Base-by-base conservation (phyloP, 2,797 vertebrate species). In the Sebastes oblongus region DNA sequence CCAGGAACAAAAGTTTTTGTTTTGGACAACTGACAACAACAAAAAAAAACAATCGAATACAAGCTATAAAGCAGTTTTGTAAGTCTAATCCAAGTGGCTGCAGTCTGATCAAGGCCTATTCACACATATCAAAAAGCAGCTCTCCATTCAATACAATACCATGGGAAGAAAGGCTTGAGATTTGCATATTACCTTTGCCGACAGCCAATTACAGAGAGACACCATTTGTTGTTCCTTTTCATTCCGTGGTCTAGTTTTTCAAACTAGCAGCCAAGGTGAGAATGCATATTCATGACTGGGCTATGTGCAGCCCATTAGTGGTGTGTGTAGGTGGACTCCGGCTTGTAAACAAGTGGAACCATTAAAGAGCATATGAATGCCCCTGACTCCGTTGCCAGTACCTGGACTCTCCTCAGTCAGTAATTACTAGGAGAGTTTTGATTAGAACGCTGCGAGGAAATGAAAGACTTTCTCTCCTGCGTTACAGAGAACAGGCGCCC, bases 241-340 rank as follows among this genome's bases (percentile, higher is more conserved):
- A 86, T 86, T 92, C 36, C 39, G 60, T 71, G 30, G 77, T 91
- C 77, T 83, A 83, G 75, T 90, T 93, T 91, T 89, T 86, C 39
- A 86, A 85, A 88, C 75, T 74, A 83, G 88, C 87, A 86, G 80
- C 86, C 72, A 80, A 88, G 82, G 88, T 89, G 83, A 86, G 65
- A 87, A 92, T 92, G 86, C 91, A 92, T 94, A 94, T 94, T 95
- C 91, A 94, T 94, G 81, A 87, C 77, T 75, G 56, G 70, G 68
- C 88, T 81, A 83, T 88, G 86, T 86, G 66, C 77, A 88, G 80
- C 78, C 87, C 92, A 89, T 95, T 94, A 95, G 89, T 68, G 32
- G 30, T 76, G 82, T 84, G 77, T 89, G 91, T 88, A 91, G 90
- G 90, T 91, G 89, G 88, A 90, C 83, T 88, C 56, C 1, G 75